Percentiles rank a stretch among this genome's conserved stretches.
Conservation (phyloP, 2,113 vertebrate genomes). For the Pungitius pungitius region DNA sequence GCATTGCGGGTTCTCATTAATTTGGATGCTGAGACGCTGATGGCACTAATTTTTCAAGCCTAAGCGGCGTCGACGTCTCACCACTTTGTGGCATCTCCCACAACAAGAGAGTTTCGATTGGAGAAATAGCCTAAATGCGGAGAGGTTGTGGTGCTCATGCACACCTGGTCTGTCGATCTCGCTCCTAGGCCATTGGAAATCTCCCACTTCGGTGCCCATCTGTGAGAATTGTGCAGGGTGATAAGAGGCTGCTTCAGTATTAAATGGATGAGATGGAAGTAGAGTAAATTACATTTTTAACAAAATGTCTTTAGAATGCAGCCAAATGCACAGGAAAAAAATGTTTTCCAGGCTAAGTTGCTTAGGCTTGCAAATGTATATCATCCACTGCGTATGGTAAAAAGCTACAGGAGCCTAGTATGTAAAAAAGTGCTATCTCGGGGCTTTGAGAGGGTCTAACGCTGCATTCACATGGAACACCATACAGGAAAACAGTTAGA, state of each 20-base stretch:
- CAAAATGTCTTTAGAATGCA: conserved; percentile 10
- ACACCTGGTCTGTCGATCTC: conserved; percentile 51
- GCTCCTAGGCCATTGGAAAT: conserved; percentile 31
- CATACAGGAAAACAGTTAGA: no score
- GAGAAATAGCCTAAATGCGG: conserved; percentile 35
- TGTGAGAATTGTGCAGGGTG: conserved; percentile 41
- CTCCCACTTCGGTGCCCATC: conserved; percentile 53
- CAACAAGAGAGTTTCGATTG: conserved; percentile 48
- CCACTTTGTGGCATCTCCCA: conserved; percentile 31
- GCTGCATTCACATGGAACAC: neutral
- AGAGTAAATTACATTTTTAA: conserved; percentile 41
- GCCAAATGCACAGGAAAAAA: neutral
- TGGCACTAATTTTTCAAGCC: conserved; percentile 65
- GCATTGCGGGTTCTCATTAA: conserved; percentile 69
- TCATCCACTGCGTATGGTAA: neutral
- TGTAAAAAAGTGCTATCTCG: neutral
- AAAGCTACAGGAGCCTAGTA: no score
- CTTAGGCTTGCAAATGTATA: neutral
- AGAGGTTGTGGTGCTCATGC: conserved; percentile 46
- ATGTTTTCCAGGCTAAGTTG: neutral
- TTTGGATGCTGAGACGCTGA: conserved; percentile 59
- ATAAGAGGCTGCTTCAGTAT: conserved; percentile 22
- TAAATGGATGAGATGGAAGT: conserved; percentile 21
- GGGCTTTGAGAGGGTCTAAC: neutral
- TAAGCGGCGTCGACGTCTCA: conserved; percentile 41